Evolutionary conservation across 2,888 invertebrate genomes (phyloP).

Genomic region (Pristionchus exspectatus): DNA sequence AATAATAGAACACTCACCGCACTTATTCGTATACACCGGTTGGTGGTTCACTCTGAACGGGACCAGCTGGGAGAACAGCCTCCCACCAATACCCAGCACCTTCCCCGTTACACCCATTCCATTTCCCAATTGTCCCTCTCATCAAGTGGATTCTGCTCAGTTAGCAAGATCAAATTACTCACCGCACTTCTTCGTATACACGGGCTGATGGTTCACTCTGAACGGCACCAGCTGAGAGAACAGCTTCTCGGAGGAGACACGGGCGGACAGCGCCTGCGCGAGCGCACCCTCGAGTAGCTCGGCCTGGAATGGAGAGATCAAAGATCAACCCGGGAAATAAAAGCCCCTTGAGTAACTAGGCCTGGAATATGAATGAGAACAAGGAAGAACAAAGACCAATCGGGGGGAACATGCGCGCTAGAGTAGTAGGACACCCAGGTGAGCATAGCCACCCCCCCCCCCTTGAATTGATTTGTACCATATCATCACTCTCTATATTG

Average conservation of each 20-base stretch:
- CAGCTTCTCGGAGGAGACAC: slow-evolving; percentile 56
- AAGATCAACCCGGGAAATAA: not conserved
- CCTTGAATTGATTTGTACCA: no score
- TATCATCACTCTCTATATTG: no score
- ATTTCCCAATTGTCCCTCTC: no score
- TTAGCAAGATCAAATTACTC: not conserved
- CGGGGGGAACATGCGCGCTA: no score
- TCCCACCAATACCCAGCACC: no score
- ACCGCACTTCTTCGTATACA: slow-evolving; percentile 59
- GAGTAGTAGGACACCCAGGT: no score
- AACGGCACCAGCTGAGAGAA: slow-evolving; percentile 56
- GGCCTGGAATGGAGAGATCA: slow-evolving; percentile 16
- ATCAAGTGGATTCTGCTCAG: no score
- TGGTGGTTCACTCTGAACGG: slow-evolving; percentile 59
- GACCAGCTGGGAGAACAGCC: slow-evolving; percentile 55
- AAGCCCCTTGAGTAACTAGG: no score
- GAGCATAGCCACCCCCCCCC: no score
- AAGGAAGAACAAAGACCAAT: no score
- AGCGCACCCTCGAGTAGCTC: slow-evolving; percentile 65
- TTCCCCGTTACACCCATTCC: no score
- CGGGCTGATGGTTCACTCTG: slow-evolving; percentile 58
- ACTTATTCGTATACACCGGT: slow-evolving; percentile 56
- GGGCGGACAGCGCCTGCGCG: slow-evolving; percentile 57
- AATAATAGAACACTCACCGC: slow-evolving; percentile 56
- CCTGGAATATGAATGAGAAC: no score